Evolutionary conservation across 2,888 invertebrate genomes (phyloP).

Genomic region (Hesperia comma): DNA sequence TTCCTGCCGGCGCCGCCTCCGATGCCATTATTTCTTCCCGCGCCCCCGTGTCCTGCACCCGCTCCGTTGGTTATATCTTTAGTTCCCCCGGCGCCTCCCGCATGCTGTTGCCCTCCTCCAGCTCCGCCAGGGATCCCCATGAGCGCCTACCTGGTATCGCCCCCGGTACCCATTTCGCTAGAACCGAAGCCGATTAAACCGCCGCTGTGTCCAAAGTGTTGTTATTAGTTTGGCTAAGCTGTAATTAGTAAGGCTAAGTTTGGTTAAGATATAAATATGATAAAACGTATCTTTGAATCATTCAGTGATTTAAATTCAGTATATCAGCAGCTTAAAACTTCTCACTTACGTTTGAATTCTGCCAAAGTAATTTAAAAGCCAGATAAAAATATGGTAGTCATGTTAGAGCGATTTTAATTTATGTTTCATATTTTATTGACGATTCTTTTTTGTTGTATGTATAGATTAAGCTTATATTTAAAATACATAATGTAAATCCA

Average conservation of each 20-base stretch:
- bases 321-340: not conserved
- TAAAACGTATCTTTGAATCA: not conserved
- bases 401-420: too few relatives aligned
- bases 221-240: slow-evolving; percentile 12
- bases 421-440: too few relatives aligned
- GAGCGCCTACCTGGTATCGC: slow-evolving; percentile 69
- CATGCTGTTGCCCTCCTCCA: slow-evolving; percentile 53
- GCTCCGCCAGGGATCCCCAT: slow-evolving; percentile 61
- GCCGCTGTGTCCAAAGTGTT: slow-evolving; percentile 38
- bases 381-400: too few relatives aligned
- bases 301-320: too few relatives aligned
- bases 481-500: not conserved
- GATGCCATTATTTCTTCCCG: slow-evolving; percentile 42
- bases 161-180: slow-evolving; percentile 68
- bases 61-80: slow-evolving; percentile 60
- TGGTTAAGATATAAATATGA: not conserved
- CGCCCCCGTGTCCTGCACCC: slow-evolving; percentile 44
- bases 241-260: too few relatives aligned
- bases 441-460: too few relatives aligned
- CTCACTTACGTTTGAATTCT: not conserved
- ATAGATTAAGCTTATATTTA: not conserved
- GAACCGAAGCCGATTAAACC: slow-evolving; percentile 65
- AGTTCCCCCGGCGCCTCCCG: slow-evolving; percentile 57
- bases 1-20: slow-evolving; percentile 49
- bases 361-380: too few relatives aligned